phyloP scores from a whole-genome alignment of 2,888 invertebrate species.

The Salpingus planirostris region DNA sequence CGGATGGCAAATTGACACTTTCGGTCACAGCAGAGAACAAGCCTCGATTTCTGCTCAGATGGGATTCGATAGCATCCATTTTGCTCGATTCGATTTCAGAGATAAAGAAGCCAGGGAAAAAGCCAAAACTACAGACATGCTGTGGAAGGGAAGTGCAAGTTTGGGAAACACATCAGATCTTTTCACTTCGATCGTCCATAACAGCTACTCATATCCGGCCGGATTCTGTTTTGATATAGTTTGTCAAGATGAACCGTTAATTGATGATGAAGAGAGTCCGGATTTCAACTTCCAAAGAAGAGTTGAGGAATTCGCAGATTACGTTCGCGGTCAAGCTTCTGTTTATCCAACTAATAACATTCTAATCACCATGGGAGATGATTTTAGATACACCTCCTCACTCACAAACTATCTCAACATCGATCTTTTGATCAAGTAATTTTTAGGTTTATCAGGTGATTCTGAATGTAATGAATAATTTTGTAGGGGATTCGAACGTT shows the following conservation, averaged over 20 bases:
- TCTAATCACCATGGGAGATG: constrained; percentile 13
- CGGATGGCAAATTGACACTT: constrained; percentile 81
- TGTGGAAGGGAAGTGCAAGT: constrained; percentile 56
- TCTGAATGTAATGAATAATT: no score
- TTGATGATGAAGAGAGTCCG: constrained; percentile 45
- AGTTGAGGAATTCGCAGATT: constrained; percentile 28
- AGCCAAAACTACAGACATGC: constrained; percentile 55
- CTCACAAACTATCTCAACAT: constrained; percentile 8
- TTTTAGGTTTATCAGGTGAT: not conserved
- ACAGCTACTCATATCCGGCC: constrained; percentile 47
- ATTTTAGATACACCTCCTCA: constrained; percentile 11
- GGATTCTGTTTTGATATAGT: constrained; percentile 52
- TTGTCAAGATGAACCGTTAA: constrained; percentile 42
- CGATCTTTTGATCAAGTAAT: constrained; percentile 9
- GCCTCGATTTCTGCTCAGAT: constrained; percentile 54
- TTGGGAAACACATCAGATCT: constrained; percentile 35
- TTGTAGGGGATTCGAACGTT: constrained; percentile 8
- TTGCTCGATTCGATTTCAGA: constrained; percentile 60
- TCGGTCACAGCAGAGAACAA: constrained; percentile 66
- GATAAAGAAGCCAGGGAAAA: constrained; percentile 51
- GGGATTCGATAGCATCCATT: constrained; percentile 64
- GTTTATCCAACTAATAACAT: constrained; percentile 11
- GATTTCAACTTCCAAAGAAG: constrained; percentile 46
- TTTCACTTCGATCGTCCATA: constrained; percentile 22
- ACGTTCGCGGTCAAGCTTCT: constrained; percentile 30